These are phyloP conservation scores for Sarcophaga variegata DNA, from an alignment of 2,888 invertebrate genomes.

Conservation along the genomic window DNA sequence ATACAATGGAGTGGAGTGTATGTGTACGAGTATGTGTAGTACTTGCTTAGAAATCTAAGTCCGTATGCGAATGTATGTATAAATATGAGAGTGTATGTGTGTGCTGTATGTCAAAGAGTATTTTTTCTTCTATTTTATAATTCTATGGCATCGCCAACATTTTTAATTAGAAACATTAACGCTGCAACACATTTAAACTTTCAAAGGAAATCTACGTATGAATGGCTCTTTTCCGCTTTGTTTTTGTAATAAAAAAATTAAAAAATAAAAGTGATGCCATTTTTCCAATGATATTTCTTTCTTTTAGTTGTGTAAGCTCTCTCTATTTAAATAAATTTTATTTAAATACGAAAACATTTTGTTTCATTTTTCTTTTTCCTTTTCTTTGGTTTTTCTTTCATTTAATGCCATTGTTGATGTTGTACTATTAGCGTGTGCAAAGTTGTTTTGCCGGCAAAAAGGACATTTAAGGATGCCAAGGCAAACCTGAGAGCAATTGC, in stretches of 20 bases:
- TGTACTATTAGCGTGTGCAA: not conserved
- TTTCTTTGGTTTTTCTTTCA: not conserved
- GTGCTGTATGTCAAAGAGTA: too few species aligned
- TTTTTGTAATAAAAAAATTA: not conserved
- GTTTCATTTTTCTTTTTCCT: not conserved
- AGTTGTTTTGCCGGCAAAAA: conserved; percentile 27
- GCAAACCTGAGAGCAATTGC: conserved; percentile 46
- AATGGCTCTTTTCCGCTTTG: not conserved
- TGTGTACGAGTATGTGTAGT: not conserved
- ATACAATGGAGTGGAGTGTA: not conserved
- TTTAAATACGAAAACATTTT: conserved; percentile 17
- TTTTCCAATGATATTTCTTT: not conserved
- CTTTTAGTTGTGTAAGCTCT: not conserved
- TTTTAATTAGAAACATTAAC: conserved; percentile 50
- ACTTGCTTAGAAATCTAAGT: not conserved
- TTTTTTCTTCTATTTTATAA: not conserved
- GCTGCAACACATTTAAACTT: conserved; percentile 3
- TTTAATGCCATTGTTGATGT: too few species aligned
- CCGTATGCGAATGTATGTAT: not conserved
- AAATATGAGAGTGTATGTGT: too few species aligned
- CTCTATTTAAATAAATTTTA: conserved; percentile 27
- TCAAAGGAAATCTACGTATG: not conserved
- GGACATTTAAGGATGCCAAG: conserved; percentile 59
- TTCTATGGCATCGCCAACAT: not conserved
- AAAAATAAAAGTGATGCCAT: too few species aligned